Evolutionary conservation across 23 tunicate genomes (phyloP), one percentile per base, ranked within the genome.

Genomic region (Trididemnum miniatum): DNA sequence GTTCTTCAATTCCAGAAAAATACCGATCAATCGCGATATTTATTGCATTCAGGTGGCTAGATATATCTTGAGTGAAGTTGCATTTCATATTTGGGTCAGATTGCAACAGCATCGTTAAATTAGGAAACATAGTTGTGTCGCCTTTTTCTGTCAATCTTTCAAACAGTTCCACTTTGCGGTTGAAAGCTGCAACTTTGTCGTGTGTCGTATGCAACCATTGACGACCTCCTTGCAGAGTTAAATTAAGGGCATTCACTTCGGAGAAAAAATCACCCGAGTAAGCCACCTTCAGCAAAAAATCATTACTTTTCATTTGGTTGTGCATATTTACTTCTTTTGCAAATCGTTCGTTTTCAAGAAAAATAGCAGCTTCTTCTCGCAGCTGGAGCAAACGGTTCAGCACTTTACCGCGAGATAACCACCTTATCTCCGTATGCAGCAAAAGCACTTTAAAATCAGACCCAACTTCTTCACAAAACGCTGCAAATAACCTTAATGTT

Each of bases 21-120:
- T n/a, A 64, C 71, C 71, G n/a, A 64, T 64, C 71, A 64, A 44
- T 64, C 71, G 71, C 71, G 71, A 64, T 64, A 64, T 64, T 64
- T 25, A 28, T 24, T 64, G 71, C 29, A 64, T 71, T 71, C 76
- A 71, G 38, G 76, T 29, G 76, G 38, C 38, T 33, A 71, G 76
- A 29, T 28, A 71, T 35, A 30, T 31, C 76, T 20, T 71, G 44
- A 71, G 76, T 33, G 38, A 71, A 71, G 76, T 71, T 71, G 76
- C 38, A 71, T 71, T 71, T 71, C 44, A 71, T 71, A 31, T 71
- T 71, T 71, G 38, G 76, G 38, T 71, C 76, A 31, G 76, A 26
- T 31, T 71, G 76, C 71, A 71, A 28, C 20, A 71, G 76, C 76
- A 71, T 71, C 30, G 76, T 71, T 23, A 71, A 71, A 71, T 34